Percentiles rank a stretch among this genome's conserved stretches.
Conservation (phyloP, 2,797 vertebrate species). For the Cyprinella venusta region DNA sequence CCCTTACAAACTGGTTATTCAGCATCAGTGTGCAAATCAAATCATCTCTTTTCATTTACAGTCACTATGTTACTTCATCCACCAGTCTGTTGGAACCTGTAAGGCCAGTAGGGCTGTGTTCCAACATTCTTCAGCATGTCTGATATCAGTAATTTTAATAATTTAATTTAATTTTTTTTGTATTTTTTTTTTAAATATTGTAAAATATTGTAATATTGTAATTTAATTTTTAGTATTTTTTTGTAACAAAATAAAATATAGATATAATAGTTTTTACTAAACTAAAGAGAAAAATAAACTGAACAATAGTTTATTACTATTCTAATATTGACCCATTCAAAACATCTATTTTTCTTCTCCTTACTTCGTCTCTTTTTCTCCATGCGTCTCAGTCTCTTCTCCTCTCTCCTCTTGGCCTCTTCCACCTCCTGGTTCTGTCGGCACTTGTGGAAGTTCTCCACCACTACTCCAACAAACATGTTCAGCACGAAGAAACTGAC, state of each 20-base stretch:
- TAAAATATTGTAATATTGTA: too few species aligned
- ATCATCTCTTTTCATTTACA: slow-evolving; percentile 1
- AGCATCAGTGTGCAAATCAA: slow-evolving; percentile 26
- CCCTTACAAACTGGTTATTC: slow-evolving; percentile 25
- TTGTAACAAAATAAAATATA: not conserved
- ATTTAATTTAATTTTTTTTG: too few species aligned
- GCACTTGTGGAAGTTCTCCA: slow-evolving; percentile 93
- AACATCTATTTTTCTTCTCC: slow-evolving; percentile 48
- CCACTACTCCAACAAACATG: slow-evolving; percentile 91
- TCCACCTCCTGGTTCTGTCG: slow-evolving; percentile 85
- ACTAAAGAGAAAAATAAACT: not conserved
- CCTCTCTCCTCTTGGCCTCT: slow-evolving; percentile 81
- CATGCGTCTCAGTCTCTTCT: slow-evolving; percentile 81
- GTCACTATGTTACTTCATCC: not conserved
- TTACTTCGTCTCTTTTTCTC: slow-evolving; percentile 88
- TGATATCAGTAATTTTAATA: not conserved
- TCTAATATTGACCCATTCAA: not conserved
- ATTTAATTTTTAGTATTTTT: not conserved
- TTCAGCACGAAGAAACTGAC: slow-evolving; percentile 93
- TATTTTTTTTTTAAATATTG: too few species aligned
- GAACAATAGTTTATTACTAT: not conserved
- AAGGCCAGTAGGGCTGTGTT: not conserved
- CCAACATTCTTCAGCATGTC: not conserved
- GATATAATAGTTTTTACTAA: not conserved
- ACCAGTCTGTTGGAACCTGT: not conserved